A percentile compares a stretch with the other conserved stretches of the same genome.
These are phyloP conservation scores for Leptodactylus fallax DNA, from an alignment of 2,797 vertebrate genomes.

Conservation along the genomic window DNA sequence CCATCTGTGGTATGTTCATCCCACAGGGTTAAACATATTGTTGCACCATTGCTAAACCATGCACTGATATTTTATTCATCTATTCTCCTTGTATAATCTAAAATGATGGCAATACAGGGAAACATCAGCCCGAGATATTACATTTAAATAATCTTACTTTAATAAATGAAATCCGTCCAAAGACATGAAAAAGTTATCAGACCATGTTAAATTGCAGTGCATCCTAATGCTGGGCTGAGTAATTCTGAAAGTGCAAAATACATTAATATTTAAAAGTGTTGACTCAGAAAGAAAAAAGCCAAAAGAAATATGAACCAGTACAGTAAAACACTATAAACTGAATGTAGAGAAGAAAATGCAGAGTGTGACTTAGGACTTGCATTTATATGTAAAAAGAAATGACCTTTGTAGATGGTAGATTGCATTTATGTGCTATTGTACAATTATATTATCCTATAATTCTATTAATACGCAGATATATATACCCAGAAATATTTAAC, in stretches of 20 bases:
- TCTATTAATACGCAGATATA: too few relatives aligned
- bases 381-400: not conserved
- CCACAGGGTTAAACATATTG: conserved; percentile 53
- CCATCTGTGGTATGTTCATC: not conserved
- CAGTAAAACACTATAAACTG: conserved; percentile 34
- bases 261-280: conserved; percentile 60
- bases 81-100: conserved; percentile 56
- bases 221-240: conserved; percentile 62
- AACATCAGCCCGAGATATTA: conserved; percentile 60
- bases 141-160: conserved; percentile 63
- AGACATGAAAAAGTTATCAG: conserved; percentile 58
- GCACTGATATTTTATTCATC: conserved; percentile 61
- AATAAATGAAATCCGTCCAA: conserved; percentile 61
- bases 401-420: not conserved
- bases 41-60: conserved; percentile 50
- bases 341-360: conserved; percentile 13
- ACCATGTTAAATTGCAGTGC: conserved; percentile 62
- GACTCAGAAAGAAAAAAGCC: conserved; percentile 44
- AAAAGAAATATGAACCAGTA: conserved; percentile 38
- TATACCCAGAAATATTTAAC: too few relatives aligned
- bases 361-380: not conserved
- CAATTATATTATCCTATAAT: too few relatives aligned
- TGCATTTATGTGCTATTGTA: not conserved
- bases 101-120: conserved; percentile 56
- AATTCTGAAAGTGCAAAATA: conserved; percentile 58